phyloP scores from a whole-genome alignment of 2,113 vertebrate species.

The Enhydra lutris region DNA sequence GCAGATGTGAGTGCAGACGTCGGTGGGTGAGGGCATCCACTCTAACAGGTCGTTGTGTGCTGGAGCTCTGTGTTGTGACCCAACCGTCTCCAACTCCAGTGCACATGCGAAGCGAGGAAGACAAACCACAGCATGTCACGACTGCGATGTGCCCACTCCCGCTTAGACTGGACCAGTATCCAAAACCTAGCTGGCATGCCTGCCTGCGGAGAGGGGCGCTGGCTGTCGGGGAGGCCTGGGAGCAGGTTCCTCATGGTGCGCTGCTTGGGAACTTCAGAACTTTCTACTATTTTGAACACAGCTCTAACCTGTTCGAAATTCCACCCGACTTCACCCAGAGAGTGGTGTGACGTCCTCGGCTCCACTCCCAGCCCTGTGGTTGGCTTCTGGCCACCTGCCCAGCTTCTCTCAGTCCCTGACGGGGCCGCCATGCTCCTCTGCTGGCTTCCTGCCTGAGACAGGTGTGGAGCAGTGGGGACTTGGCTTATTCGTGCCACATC shows the following conservation, averaged over 20 bases:
- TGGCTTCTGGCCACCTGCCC: background rate
- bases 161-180: background rate
- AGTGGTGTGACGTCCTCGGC: background rate
- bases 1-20: background rate
- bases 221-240: fast-evolving
- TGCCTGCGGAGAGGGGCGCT: background rate
- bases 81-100: background rate
- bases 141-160: fast-evolving
- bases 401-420: no score
- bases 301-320: background rate
- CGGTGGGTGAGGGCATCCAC: background rate
- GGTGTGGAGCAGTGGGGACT: background rate
- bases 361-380: background rate
- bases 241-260: background rate
- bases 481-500: background rate
- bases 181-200: no score
- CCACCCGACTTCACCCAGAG: background rate
- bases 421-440: background rate
- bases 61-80: background rate
- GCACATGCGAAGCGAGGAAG: background rate
- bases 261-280: background rate
- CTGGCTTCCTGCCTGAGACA: no score
- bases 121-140: background rate
- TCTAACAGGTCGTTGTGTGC: fast-evolving
- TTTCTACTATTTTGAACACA: background rate